Evolutionary conservation across 2,113 vertebrate species (phyloP).

Genomic region (Coryphaenoides rupestris): DNA sequence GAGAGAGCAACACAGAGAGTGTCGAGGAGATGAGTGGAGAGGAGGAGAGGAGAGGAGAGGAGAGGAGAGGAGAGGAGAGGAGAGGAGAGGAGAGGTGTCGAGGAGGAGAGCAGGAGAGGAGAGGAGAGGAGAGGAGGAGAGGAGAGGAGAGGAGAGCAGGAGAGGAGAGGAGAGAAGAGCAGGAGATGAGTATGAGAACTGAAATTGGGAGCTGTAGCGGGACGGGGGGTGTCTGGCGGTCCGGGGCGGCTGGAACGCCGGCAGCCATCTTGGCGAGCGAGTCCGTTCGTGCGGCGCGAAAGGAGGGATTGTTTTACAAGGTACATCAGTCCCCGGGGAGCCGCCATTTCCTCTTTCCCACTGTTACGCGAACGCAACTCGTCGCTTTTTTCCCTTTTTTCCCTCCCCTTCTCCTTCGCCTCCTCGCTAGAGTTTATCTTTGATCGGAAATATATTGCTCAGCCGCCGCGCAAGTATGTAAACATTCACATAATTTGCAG

Average conservation of each 20-base stretch:
- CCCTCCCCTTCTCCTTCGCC: no score
- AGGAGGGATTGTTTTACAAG: conserved; percentile 80
- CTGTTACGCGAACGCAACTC: conserved; percentile 75
- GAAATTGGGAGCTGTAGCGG: conserved; percentile 65
- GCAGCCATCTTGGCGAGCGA: conserved; percentile 64
- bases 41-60: no score
- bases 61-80: no score
- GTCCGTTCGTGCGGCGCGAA: conserved; percentile 64
- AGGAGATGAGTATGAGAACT: conserved; percentile 64
- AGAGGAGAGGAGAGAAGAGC: no score
- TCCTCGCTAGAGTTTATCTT: conserved; percentile 83
- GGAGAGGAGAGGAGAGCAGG: no score
- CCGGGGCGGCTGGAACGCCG: conserved; percentile 63
- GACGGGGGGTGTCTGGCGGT: conserved; percentile 56
- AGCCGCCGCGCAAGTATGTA: conserved; percentile 68
- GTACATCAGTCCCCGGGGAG: conserved; percentile 80
- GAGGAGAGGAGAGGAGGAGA: no score
- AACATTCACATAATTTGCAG: conserved; percentile 79
- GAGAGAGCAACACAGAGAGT: no score
- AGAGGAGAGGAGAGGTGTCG: no score
- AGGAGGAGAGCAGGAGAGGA: no score
- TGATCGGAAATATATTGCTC: conserved; percentile 83
- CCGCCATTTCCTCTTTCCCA: conserved; percentile 80
- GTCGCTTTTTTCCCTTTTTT: conserved; percentile 50
- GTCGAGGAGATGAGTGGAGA: no score